A percentile compares a stretch with the other conserved stretches of the same genome.
Conservation (phyloP, 2,113 vertebrate genomes). For the Himantopus leucocephalus region DNA sequence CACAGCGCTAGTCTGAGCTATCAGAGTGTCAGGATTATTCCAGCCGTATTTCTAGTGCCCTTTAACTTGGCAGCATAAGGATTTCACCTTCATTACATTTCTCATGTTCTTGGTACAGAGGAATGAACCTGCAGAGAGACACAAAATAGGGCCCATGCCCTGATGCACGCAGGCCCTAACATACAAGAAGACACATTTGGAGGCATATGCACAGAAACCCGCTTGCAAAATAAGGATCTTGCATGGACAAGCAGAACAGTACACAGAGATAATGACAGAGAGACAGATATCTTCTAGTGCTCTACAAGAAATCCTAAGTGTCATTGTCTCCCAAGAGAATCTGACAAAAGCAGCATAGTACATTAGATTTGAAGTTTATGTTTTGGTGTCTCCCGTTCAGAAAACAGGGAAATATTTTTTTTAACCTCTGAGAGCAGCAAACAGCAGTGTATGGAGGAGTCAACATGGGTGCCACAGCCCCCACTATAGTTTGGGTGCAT, state of each 20-base stretch:
- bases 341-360: not conserved
- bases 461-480: not conserved
- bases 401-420: not conserved
- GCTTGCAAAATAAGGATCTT: not conserved
- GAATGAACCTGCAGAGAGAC: not conserved
- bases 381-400: not conserved
- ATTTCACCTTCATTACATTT: not conserved
- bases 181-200: not conserved
- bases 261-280: not conserved
- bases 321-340: not conserved
- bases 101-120: not conserved
- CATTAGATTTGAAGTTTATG: not conserved
- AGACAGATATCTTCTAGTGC: not conserved
- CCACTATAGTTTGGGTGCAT: not conserved
- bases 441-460: rapidly evolving
- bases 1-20: not conserved
- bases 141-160: not conserved
- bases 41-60: not conserved
- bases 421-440: not conserved
- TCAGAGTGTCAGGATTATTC: not conserved
- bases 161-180: not conserved
- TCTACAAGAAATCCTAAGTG: not conserved
- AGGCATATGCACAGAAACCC: not conserved
- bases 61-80: not conserved
- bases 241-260: not conserved